Conservation (phyloP, 1,140 invertebrate genomes). For the Psilanteris sp. region DNA sequence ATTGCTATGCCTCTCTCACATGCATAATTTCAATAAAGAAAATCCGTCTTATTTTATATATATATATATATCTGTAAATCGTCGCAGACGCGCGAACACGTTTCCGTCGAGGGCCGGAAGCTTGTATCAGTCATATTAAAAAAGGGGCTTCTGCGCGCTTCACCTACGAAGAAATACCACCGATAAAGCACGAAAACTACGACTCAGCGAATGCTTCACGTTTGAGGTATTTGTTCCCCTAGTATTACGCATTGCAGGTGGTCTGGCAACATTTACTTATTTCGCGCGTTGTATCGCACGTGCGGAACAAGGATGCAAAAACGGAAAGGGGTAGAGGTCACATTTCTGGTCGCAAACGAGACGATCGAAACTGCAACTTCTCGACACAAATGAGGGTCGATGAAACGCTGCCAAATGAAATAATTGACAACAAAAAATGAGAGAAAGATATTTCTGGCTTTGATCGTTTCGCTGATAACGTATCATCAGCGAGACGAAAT, state of each 20-base stretch:
- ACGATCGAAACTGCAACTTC: not conserved
- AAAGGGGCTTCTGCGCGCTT: slow-evolving; percentile 43
- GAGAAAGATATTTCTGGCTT: no score
- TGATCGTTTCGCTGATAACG: no score
- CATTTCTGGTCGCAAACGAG: not conserved
- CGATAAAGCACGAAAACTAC: slow-evolving; percentile 63
- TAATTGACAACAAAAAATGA: slow-evolving; percentile 21
- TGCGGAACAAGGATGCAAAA: slow-evolving; percentile 10
- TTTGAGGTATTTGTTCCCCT: slow-evolving; percentile 55
- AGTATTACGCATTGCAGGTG: slow-evolving; percentile 49
- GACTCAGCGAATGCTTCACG: slow-evolving; percentile 51
- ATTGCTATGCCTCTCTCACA: no score
- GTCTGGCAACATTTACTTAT: slow-evolving; percentile 51
- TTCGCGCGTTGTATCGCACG: slow-evolving; percentile 20
- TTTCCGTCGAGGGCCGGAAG: slow-evolving; percentile 49
- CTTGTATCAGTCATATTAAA: slow-evolving; percentile 60
- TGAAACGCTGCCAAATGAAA: slow-evolving; percentile 15
- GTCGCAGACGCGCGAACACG: slow-evolving; percentile 47
- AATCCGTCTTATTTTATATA: slow-evolving; percentile 38
- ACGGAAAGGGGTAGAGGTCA: not conserved
- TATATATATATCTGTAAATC: slow-evolving; percentile 12
- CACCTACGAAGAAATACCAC: slow-evolving; percentile 42
- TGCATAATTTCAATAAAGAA: slow-evolving; percentile 32
- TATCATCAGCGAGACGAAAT: no score
- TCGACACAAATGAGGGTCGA: slow-evolving; percentile 13